Evolutionary conservation across 2,113 vertebrate genomes (phyloP), one percentile per base, ranked within the genome.

Genomic region (Theristicus caerulescens): DNA sequence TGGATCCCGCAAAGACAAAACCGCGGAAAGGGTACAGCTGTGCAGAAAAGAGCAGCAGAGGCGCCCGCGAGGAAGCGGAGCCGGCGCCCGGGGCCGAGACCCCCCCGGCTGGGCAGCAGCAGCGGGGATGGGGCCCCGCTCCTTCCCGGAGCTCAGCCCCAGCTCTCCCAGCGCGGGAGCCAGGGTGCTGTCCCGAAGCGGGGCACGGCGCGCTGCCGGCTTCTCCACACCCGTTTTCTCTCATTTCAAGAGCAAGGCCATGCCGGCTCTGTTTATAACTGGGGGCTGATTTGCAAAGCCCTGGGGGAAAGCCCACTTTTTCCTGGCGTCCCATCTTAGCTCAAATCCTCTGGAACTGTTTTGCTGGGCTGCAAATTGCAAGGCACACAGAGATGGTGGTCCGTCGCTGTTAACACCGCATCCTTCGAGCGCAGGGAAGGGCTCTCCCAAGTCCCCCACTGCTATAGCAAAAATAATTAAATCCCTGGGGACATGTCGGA

Each of bases 41-140:
- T 8, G 34, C 24, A 5, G 46, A 52, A 38, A 57, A 11, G 21
- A 15, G 55, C 31, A 32, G 55, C 3, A 0, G 64, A 34, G 36
- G 42, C 7, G 8, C 46, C 58, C 0, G 0, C 3, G 7, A 59
- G 47, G 62, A 29, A 19, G 17, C 15, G 54, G 24, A 61, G 29
- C 9, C 1, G 4, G n/a, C 1, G 8, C 12, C 27, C 1, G 1
- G 49, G 59, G 31, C 10, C 3, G 16, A 57, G 55, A 27, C 21
- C 17, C 36, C 44, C 59, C 11, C 0, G 3, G 38, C 38, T 20
- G 17, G 70, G 42, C 61, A 34, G 34, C 21, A n/a, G 67, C 31
- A 32, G 8, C 4, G 2, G 21, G 22, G 47, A 62, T 10, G 47
- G 27, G 38, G 10, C 4, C 7, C 34, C 49, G 26, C 49, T 74